Base-by-base conservation (phyloP, 2,888 invertebrate genomes). In the Pemphredon lugubris region DNA sequence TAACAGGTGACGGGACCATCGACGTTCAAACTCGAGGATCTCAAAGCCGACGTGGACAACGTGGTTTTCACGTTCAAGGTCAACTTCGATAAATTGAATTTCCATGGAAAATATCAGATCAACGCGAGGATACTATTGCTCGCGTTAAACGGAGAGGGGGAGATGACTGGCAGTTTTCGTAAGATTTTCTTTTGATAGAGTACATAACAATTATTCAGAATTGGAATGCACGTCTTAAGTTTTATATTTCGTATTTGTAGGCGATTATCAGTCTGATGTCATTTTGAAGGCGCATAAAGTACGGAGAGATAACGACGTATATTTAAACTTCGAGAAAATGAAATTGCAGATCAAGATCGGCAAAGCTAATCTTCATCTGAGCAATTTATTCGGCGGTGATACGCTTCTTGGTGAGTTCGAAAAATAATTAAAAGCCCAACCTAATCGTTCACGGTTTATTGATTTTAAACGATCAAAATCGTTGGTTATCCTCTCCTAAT, bases 21-120 rank as follows among this genome's bases (percentile, higher is more conserved):
- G 1, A 81, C 73, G 0, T 89, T 89, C 57, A 82, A 83, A 74
- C 59, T 89, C 11, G 80, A 73, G 3, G 79, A 89, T 48, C 64
- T 89, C 0, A 84, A 83, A 54, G 92, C 93, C 2, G 92, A 94
- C 80, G 84, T 93, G 40, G 91, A 92, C 40, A 93, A 93, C 78
- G 92, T 94, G 77, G 89, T 91, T 71, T 94, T 94, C 83, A 92
- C 92, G 70, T 94, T 94, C 87, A 92, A 92, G 82, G 90, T 93
- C 37, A 85, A 91, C 37, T 90, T 94, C 26, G 93, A 93, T 0
- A 90, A 90, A 57, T 84, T 94, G 59, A 91, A 91, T 68, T 93
- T 94, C 83, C 90, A 91, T 59, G 94, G 94, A 18, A 93, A 94
- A 81, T 94, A 94, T 89, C 92, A 93, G 86, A 93, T 94, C 90